Percentiles rank a stretch among this genome's conserved stretches.
These are phyloP conservation scores for Sylvietta virens DNA, from an alignment of 2,113 vertebrate species.

Conservation along the genomic window DNA sequence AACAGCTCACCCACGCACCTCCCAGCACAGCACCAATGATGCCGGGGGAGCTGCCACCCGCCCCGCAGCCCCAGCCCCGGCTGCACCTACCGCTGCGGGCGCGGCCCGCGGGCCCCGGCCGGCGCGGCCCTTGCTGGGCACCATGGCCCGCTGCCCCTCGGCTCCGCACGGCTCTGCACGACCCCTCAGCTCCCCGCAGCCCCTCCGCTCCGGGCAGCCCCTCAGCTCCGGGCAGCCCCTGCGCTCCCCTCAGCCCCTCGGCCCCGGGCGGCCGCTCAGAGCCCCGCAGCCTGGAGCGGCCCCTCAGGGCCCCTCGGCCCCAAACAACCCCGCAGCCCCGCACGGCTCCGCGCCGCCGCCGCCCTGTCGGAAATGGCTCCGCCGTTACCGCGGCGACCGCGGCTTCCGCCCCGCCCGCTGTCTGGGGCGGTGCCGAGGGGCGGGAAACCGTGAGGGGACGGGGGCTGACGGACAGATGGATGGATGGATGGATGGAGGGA, in stretches of 20 bases:
- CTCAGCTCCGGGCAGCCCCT: not conserved
- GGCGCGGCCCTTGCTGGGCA: constrained; percentile 69
- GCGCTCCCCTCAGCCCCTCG: fast-evolving
- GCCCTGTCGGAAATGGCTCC: constrained; percentile 38
- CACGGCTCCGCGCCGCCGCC: not conserved
- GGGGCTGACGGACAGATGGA: fast-evolving
- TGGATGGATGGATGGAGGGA: fast-evolving
- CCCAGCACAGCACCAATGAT: fast-evolving
- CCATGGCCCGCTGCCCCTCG: constrained; percentile 36
- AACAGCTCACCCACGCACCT: fast-evolving
- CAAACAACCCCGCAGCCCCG: not conserved
- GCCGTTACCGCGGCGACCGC: constrained; percentile 56
- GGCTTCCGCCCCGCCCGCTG: constrained; percentile 37
- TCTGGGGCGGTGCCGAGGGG: not conserved
- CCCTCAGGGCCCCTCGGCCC: not conserved
- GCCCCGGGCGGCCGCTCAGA: not conserved
- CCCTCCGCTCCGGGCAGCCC: not conserved
- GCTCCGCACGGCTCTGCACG: not conserved
- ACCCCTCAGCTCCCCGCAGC: not conserved
- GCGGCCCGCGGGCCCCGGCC: constrained; percentile 34
- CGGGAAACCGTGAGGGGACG: not conserved
- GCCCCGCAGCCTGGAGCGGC: not conserved
- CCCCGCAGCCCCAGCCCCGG: too few relatives aligned
- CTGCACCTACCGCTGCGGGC: constrained; percentile 44
- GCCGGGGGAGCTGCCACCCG: fast-evolving